Base-by-base conservation (phyloP, 2,113 vertebrate species). In the Aplodontia rufa region DNA sequence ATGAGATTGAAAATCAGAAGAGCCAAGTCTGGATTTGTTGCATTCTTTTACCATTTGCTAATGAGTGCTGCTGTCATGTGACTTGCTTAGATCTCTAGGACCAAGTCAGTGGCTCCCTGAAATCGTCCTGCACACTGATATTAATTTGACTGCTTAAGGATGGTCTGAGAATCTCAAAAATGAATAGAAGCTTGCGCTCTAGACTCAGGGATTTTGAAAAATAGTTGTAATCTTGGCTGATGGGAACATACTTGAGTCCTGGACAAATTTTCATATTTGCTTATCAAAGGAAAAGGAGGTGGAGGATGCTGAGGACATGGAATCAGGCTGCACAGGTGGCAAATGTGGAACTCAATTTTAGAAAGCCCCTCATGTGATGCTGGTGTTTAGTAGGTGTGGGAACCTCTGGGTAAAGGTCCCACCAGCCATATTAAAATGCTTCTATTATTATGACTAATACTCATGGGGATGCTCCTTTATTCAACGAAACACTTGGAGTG, bases 1-100 rank as follows among this genome's bases (percentile, higher is more conserved):
- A 53, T n/a, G 35, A 58, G 30, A 66, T 3, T n/a, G 8, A 88
- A 71, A 97, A 83, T 84, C 10, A 86, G 68, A 76, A 94, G 74
- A 87, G 62, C 32, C 3, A 19, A 90, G 68, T 42, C 3, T 58
- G 7, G 17, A 12, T 86, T 58, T 79, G 14, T 49, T 30, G 47
- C 1, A 17, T 60, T 42, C 6, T n/a, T 32, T 72, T 69, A 49
- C 24, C 45, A 51, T 79, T 75, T 80, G 66, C 22, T 64, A 51
- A 22, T 35, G 19, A 62, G n/a, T 40, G 35, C 35, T 53, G 17
- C 35, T 30, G 35, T 68, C 91, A 53, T 72, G 28, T 69, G 75
- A 68, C 16, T 80, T 58, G 20, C 69, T 87, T 24, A 45, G 37
- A 32, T 82, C 12, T 55, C 26, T 26, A 53, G 42, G 30, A 45